Percentiles rank a stretch among this genome's conserved stretches.
phyloP scores from a whole-genome alignment of 2,113 vertebrate genomes.

The Malaclemys terrapin region DNA sequence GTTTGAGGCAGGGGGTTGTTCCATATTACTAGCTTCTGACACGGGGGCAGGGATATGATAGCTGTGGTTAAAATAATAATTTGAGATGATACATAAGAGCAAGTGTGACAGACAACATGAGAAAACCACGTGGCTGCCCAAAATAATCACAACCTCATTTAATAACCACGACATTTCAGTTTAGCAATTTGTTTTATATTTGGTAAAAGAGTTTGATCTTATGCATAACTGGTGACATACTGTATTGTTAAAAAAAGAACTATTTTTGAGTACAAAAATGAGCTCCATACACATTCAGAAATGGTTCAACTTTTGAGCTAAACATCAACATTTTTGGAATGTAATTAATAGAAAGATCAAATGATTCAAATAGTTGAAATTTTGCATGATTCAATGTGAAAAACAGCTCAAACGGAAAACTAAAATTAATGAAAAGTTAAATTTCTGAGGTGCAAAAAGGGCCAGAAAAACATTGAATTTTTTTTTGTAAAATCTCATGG shows the following conservation, averaged over 20 bases:
- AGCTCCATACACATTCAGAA: neutral
- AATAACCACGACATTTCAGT: neutral
- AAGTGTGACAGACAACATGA: neutral
- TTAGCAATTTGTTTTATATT: neutral
- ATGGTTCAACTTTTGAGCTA: neutral
- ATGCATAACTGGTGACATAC: neutral
- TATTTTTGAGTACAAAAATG: neutral
- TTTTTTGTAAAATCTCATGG: neutral
- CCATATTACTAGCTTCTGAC: constrained; percentile 7
- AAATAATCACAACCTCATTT: neutral
- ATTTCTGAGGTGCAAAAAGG: neutral
- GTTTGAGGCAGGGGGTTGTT: neutral
- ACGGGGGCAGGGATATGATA: neutral
- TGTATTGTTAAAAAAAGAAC: neutral
- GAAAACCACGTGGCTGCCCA: neutral
- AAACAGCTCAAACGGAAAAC: neutral
- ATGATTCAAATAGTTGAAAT: neutral
- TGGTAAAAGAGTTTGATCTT: neutral
- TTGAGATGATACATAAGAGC: neutral
- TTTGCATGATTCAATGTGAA: neutral
- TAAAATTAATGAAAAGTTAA: neutral
- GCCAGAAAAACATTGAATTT: neutral
- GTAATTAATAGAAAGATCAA: neutral
- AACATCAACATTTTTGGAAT: neutral
- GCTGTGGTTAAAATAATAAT: neutral